phyloP scores from a whole-genome alignment of 1,140 invertebrate species.

The Diachasmimorpha longicaudata region DNA sequence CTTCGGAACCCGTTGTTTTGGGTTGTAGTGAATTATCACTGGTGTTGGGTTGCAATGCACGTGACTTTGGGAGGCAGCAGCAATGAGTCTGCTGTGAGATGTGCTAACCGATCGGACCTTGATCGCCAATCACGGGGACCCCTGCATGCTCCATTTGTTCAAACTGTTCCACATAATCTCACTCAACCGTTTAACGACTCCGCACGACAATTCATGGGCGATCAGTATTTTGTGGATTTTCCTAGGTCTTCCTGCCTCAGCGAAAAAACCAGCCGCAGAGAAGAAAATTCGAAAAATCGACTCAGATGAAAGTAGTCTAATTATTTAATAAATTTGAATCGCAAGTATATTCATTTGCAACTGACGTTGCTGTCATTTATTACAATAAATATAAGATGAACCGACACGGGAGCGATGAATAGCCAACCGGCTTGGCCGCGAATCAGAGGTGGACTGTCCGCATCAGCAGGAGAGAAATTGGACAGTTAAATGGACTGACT shows the following conservation, averaged over 20 bases:
- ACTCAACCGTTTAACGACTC: neutral
- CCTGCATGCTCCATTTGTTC: slow-evolving; percentile 36
- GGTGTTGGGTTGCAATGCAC: neutral
- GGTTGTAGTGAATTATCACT: neutral
- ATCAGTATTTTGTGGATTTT: no score
- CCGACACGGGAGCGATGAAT: slow-evolving; percentile 2
- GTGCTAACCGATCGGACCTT: slow-evolving; percentile 46
- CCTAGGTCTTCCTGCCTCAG: no score
- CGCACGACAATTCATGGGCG: neutral
- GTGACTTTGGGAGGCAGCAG: neutral
- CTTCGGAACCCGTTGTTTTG: neutral
- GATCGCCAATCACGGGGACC: slow-evolving; percentile 43
- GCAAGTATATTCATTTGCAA: no score
- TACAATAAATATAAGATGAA: neutral
- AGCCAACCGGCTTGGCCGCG: slow-evolving; percentile 40
- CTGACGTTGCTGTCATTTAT: no score
- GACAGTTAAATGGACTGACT: slow-evolving; percentile 51
- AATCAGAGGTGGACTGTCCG: slow-evolving; percentile 48
- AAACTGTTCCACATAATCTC: slow-evolving; percentile 19
- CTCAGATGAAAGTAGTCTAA: no score
- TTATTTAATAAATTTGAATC: no score
- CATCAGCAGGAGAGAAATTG: slow-evolving; percentile 32
- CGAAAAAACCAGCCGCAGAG: no score
- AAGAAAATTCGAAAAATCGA: no score
- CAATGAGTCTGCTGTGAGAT: neutral